These are phyloP conservation scores for Sebastes trivittatus DNA, from an alignment of 2,797 vertebrate genomes.

Conservation along the genomic window DNA sequence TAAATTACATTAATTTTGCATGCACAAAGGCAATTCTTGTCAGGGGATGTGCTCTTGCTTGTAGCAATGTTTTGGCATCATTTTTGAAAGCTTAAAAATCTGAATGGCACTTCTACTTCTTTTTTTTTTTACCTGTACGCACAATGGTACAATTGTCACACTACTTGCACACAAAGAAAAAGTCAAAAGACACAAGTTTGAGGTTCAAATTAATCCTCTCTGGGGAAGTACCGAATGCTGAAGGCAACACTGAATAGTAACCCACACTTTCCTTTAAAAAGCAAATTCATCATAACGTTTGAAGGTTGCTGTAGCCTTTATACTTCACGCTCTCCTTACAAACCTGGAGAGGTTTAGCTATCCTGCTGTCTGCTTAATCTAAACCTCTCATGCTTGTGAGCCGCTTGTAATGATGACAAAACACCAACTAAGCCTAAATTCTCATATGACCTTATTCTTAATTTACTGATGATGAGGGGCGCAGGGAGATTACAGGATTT, in stretches of 20 bases:
- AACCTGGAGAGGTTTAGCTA: neutral
- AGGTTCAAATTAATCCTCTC: conserved; percentile 40
- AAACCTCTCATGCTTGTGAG: neutral
- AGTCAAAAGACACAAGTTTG: conserved; percentile 42
- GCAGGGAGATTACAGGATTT: conserved; percentile 5
- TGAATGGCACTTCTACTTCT: conserved; percentile 72
- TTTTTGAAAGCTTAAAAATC: conserved; percentile 60
- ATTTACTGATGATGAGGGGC: neutral
- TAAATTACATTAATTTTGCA: conserved; percentile 15
- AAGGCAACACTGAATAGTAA: conserved; percentile 56
- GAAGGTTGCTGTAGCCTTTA: conserved; percentile 1
- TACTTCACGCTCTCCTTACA: neutral
- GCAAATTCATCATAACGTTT: conserved; percentile 17
- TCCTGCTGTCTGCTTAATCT: conserved; percentile 14
- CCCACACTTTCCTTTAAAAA: conserved; percentile 33
- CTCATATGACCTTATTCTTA: conserved; percentile 1
- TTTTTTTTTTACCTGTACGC: conserved; percentile 32
- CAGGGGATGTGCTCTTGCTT: conserved; percentile 30
- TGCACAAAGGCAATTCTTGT: conserved; percentile 41
- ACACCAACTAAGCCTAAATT: conserved; percentile 22
- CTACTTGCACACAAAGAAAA: conserved; percentile 4
- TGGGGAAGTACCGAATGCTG: conserved; percentile 20
- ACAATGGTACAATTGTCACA: conserved; percentile 20
- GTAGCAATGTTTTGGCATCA: conserved; percentile 73
- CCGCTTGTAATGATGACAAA: conserved; percentile 28